Base-by-base conservation (phyloP, 1,140 invertebrate genomes). In the Heliothis virescens region DNA sequence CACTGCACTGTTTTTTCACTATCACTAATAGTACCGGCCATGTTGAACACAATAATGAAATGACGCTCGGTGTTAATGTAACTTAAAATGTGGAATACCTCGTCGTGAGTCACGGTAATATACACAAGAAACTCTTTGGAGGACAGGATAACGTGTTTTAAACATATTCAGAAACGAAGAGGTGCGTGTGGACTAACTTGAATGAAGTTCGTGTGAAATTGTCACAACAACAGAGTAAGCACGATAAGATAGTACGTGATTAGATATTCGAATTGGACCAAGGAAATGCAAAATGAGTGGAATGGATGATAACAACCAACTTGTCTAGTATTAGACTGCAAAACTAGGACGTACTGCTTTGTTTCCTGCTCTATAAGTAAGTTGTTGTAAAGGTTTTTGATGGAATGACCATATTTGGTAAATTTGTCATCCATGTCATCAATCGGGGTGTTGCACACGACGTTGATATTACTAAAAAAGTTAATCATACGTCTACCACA, bases 241-340 rank as follows among this genome's bases (percentile, higher is more conserved):
- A 12, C 10, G 75, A 79, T 82, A 82, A 82, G 82, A 81, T 78
- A 79, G 63, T 47, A 34, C 50, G 76, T 59, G 91, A 92, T 92
- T 87, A 92, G 91, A 92, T 92, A 89, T 55, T 34, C 77, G 26
- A 92, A 89, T 71, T 91, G 82, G 90, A 79, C 79, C 89, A 90
- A 90, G 87, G 86, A 87, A 90, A 85, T 87, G 73, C 75, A 74
- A 80, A 83, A 73, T 18, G 72, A 34, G 34, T 5, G 34, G 34
- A 41, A 41, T 26, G 11, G 18, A 15, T 26, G 48, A 34, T 62
- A 62, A 16, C 2, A 62, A 11, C 29, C 9, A 10, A 75, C 16
- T 48, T 16, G 29, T 62, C 26, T 50, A n/a, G 53, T 50, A 47
- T 16, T 57, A 57, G 16, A 29, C 52, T 1, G 21, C 3, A 15